Percentiles rank a stretch among this genome's conserved stretches.
phyloP scores from a whole-genome alignment of 2,797 vertebrate genomes.

The Coendou prehensilis region DNA sequence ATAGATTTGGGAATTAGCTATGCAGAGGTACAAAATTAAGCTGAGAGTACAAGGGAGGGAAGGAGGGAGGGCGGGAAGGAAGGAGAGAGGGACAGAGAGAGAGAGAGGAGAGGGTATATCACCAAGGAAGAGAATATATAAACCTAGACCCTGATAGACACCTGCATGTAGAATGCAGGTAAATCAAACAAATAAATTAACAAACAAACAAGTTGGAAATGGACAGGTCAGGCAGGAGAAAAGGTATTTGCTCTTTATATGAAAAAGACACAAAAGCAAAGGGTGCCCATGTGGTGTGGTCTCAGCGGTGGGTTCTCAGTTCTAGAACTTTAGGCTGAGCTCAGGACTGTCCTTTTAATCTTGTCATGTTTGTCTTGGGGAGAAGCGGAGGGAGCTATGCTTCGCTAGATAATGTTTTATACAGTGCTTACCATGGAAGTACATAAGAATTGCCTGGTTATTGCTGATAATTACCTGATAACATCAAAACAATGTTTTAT shows the following conservation, averaged over 20 bases:
- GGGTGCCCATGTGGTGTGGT: too few relatives aligned
- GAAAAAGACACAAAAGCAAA: neutral
- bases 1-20: neutral
- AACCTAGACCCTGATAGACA: neutral
- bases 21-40: neutral
- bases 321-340: neutral
- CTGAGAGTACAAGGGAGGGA: neutral
- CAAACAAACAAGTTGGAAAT: neutral
- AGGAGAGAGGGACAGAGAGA: neutral
- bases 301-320: neutral
- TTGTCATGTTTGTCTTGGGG: neutral
- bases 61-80: too few relatives aligned
- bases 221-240: neutral
- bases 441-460: neutral
- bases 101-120: neutral
- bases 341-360: neutral
- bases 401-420: neutral
- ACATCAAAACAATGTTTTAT: neutral
- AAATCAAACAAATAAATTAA: neutral
- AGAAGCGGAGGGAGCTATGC: neutral
- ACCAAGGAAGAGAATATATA: neutral
- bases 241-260: neutral
- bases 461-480: constrained; percentile 57
- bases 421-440: neutral
- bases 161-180: neutral